Conservation (phyloP, 2,797 vertebrate genomes). For the Onychomys torridus region DNA sequence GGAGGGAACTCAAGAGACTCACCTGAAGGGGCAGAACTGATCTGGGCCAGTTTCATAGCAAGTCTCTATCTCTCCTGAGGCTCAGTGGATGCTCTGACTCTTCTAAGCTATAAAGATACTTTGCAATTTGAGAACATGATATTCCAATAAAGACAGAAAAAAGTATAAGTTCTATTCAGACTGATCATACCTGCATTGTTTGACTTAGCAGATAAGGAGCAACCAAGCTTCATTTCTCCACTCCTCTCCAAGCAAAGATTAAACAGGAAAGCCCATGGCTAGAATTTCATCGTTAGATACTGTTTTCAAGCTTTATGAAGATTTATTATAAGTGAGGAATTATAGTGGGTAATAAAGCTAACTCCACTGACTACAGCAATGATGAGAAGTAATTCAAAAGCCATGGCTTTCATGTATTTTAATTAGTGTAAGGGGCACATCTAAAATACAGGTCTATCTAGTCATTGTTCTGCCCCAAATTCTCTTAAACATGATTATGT, state of each 20-base stretch:
- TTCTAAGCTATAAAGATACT: constrained; percentile 29
- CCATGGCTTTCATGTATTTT: constrained; percentile 80
- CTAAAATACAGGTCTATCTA: constrained; percentile 76
- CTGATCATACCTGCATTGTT: constrained; percentile 6
- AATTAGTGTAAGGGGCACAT: constrained; percentile 82
- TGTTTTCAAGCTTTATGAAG: constrained; percentile 67
- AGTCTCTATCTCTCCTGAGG: neutral
- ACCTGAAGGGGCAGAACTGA: neutral
- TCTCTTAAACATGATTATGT: constrained; percentile 67
- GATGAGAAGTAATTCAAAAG: constrained; percentile 83
- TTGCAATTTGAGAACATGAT: neutral
- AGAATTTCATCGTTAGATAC: constrained; percentile 48
- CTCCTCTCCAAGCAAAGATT: neutral
- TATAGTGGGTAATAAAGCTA: constrained; percentile 78
- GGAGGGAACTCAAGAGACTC: neutral
- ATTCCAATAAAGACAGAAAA: neutral
- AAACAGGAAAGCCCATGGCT: neutral
- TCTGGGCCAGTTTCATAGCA: neutral
- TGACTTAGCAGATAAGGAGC: neutral
- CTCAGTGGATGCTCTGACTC: neutral
- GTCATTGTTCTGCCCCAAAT: constrained; percentile 72
- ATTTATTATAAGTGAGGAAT: constrained; percentile 81
- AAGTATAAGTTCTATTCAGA: neutral
- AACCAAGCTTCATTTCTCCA: neutral
- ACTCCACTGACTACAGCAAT: constrained; percentile 76